Evolutionary conservation across 1,140 invertebrate genomes (phyloP).

Genomic region (Brachionus rubens): DNA sequence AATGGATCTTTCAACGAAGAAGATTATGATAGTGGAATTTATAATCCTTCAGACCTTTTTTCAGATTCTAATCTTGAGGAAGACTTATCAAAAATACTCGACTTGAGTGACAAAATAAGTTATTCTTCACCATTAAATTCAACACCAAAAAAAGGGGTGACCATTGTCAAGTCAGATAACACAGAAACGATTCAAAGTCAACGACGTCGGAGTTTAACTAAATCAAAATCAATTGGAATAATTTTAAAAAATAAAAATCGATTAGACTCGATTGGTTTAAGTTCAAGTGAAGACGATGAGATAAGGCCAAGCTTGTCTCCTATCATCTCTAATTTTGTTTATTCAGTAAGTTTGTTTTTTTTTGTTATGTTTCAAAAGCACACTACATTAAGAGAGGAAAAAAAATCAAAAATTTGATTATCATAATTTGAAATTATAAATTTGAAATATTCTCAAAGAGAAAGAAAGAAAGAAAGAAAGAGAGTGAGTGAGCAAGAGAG

Average conservation of each 20-base stretch:
- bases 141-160: neutral
- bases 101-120: too few species aligned
- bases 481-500: too few species aligned
- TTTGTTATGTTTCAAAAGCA: neutral
- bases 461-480: too few species aligned
- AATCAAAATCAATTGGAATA: neutral
- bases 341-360: constrained; percentile 27
- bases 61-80: neutral
- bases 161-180: too few species aligned
- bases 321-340: neutral
- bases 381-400: neutral
- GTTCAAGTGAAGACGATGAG: constrained; percentile 9
- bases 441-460: too few species aligned
- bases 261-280: neutral
- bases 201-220: neutral
- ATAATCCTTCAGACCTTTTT: neutral
- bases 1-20: neutral
- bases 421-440: neutral
- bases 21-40: constrained; percentile 1
- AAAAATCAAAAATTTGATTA: neutral
- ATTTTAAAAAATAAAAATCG: neutral
- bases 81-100: too few species aligned
- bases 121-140: neutral
- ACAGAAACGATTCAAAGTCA: too few species aligned
- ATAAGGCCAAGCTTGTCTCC: neutral